A percentile compares a stretch with the other conserved stretches of the same genome.
Conservation (phyloP, 2,113 vertebrate genomes). For the Cardinalis cardinalis region DNA sequence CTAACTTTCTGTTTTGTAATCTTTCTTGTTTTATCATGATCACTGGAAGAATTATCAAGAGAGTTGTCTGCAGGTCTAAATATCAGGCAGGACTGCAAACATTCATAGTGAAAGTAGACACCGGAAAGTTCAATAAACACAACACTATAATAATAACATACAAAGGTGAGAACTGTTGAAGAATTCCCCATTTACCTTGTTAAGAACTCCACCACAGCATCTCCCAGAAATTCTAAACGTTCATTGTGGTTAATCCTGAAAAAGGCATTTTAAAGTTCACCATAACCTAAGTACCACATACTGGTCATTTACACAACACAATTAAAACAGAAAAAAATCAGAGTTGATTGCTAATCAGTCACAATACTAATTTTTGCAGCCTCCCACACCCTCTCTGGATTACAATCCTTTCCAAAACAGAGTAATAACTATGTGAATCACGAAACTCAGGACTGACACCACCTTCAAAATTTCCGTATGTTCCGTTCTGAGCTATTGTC, state of each 20-base stretch:
- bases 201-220: conserved; percentile 98
- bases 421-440: neutral
- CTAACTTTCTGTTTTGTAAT: conserved; percentile 54
- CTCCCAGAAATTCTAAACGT: conserved; percentile 96
- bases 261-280: conserved; percentile 20
- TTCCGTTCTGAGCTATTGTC: neutral
- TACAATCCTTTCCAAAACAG: neutral
- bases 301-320: neutral
- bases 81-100: neutral
- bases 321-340: neutral
- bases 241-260: conserved; percentile 98
- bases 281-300: neutral
- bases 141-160: neutral
- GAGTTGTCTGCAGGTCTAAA: neutral
- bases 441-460: neutral
- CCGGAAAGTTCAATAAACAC: neutral
- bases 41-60: conserved; percentile 20
- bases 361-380: neutral
- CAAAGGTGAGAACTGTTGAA: neutral
- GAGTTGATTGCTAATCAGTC: neutral
- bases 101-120: neutral
- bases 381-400: neutral
- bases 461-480: neutral
- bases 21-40: conserved; percentile 29
- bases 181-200: conserved; percentile 83